A percentile compares a stretch with the other conserved stretches of the same genome.
phyloP scores from a whole-genome alignment of 2,888 invertebrate species.

The Limnephilus auricula region DNA sequence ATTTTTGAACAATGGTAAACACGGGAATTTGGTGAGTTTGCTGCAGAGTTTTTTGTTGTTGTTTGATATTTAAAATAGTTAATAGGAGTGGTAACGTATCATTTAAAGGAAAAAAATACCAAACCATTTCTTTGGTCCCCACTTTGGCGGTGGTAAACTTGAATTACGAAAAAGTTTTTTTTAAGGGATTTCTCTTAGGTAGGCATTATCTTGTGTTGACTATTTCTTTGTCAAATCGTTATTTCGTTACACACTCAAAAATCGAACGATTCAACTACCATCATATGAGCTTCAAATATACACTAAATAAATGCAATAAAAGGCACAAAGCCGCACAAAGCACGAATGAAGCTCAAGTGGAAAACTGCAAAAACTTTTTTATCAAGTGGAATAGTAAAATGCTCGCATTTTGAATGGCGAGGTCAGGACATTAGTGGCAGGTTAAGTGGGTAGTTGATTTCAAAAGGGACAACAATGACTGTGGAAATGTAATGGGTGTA shows the following conservation, averaged over 20 bases:
- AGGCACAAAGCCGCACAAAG: background rate
- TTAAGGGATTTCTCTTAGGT: too few relatives aligned
- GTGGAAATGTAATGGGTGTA: background rate
- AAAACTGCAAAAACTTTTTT: background rate
- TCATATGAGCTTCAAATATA: background rate
- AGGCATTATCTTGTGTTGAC: background rate
- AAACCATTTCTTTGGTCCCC: too few relatives aligned
- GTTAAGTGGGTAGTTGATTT: slow-evolving; percentile 40
- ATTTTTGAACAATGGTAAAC: too few relatives aligned
- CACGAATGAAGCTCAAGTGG: background rate
- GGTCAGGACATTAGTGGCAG: slow-evolving; percentile 44
- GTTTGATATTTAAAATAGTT: too few relatives aligned
- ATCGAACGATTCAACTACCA: background rate
- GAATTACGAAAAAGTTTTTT: too few relatives aligned
- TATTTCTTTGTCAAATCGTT: background rate
- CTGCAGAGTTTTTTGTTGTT: too few relatives aligned
- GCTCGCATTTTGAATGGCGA: background rate
- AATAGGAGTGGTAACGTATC: too few relatives aligned
- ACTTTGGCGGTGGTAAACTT: too few relatives aligned
- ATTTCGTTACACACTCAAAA: slow-evolving; percentile 18
- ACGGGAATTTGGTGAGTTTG: too few relatives aligned
- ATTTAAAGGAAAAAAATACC: too few relatives aligned
- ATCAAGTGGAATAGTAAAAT: background rate
- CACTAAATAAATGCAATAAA: background rate
- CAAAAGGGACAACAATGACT: slow-evolving; percentile 38